phyloP scores from a whole-genome alignment of 2,797 vertebrate genomes.

The Gephyroberyx darwinii region DNA sequence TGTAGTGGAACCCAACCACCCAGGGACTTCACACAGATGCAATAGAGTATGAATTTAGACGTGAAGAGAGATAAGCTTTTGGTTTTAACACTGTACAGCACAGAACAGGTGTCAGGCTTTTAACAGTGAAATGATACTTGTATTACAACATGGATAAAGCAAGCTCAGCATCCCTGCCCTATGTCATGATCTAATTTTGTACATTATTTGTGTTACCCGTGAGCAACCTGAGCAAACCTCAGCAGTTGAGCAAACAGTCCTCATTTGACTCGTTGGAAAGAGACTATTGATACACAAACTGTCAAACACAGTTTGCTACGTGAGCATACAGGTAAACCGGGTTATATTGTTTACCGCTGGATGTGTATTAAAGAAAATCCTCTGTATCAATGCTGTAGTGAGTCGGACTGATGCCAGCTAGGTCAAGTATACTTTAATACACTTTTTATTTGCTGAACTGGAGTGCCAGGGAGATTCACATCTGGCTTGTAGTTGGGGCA shows the following conservation, averaged over 20 bases:
- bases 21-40: background rate
- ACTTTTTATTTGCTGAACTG: background rate
- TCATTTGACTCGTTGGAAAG: background rate
- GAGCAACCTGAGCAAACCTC: background rate
- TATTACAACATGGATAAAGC: background rate
- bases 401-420: background rate
- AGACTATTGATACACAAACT: background rate
- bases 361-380: background rate
- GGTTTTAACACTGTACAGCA: background rate
- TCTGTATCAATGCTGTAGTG: background rate
- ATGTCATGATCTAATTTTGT: background rate
- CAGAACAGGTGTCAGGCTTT: background rate
- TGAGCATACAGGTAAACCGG: background rate
- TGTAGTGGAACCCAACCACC: background rate
- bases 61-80: background rate
- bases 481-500: conserved; percentile 2
- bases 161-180: background rate
- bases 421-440: conserved; percentile 4
- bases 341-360: background rate
- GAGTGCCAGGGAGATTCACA: conserved; percentile 2
- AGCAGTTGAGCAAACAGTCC: background rate
- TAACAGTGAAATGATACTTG: background rate
- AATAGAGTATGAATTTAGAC: background rate
- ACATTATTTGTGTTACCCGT: background rate
- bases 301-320: background rate